Evolutionary conservation across 2,797 vertebrate genomes (phyloP).

Genomic region (Enteromius fasciolatus): DNA sequence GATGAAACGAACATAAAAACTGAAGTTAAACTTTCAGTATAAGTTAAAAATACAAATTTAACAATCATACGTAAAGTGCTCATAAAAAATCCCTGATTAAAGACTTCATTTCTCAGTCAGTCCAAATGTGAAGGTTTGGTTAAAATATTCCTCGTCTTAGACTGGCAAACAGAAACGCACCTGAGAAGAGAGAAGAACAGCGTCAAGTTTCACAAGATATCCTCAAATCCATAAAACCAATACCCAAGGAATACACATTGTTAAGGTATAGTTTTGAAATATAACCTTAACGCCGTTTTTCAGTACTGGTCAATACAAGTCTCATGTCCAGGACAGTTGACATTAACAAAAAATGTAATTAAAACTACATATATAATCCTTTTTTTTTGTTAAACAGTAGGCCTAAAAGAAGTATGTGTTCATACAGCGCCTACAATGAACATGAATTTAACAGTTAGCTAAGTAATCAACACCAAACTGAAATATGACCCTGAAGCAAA

Average conservation of each 20-base stretch:
- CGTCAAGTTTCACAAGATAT: not conserved
- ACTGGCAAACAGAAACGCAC: constrained; percentile 1
- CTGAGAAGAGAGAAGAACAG: constrained; percentile 48
- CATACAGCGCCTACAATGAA: not conserved
- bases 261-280: not conserved
- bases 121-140: not conserved
- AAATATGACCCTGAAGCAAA: not conserved
- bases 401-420: not conserved
- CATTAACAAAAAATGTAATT: not conserved
- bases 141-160: not conserved
- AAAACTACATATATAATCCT: too few species aligned
- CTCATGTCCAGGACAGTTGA: not conserved
- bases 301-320: not conserved
- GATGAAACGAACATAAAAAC: constrained; percentile 53
- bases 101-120: constrained; percentile 20
- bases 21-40: constrained; percentile 44
- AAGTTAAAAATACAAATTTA: constrained; percentile 52
- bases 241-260: not conserved
- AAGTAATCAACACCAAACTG: constrained; percentile 1
- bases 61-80: constrained; percentile 59
- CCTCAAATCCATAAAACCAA: not conserved
- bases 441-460: not conserved
- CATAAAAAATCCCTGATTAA: constrained; percentile 62
- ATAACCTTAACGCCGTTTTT: not conserved
- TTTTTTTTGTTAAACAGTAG: not conserved